phyloP scores from a whole-genome alignment of 2,888 invertebrate genomes.

The Cryptophagus acutangulus region DNA sequence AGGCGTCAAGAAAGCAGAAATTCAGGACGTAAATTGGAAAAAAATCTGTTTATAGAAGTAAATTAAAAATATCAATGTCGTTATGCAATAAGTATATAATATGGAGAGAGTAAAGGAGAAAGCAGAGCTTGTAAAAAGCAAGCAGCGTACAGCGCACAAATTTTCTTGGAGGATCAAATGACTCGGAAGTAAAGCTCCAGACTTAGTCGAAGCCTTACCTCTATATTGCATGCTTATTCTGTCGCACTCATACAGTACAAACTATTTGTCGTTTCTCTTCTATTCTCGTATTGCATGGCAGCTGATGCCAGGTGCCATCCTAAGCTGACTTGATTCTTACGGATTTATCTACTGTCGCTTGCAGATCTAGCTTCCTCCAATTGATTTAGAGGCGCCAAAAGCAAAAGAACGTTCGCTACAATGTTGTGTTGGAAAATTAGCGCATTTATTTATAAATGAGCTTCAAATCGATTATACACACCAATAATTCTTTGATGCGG shows the following conservation, averaged over 20 bases:
- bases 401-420: constrained; percentile 27
- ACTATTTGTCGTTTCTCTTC: constrained; percentile 27
- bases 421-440: constrained; percentile 28
- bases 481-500: constrained; percentile 24
- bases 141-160: constrained; percentile 38
- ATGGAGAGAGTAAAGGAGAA: too few relatives aligned
- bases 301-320: constrained; percentile 42
- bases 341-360: constrained; percentile 44
- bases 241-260: constrained; percentile 27
- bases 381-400: constrained; percentile 37
- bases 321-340: constrained; percentile 41
- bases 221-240: constrained; percentile 34
- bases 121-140: constrained; percentile 22
- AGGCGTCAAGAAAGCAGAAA: too few relatives aligned
- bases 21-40: too few relatives aligned
- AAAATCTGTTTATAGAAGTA: too few relatives aligned
- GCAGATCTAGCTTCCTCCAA: constrained; percentile 39
- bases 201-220: constrained; percentile 43
- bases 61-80: too few relatives aligned
- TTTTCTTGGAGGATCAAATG: constrained; percentile 48
- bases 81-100: too few relatives aligned
- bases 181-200: constrained; percentile 44
- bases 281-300: constrained; percentile 33
- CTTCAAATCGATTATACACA: constrained; percentile 4
- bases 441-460: background rate